Evolutionary conservation across 2,113 vertebrate genomes (phyloP), one percentile per base, ranked within the genome.

Genomic region (Bubo bubo): DNA sequence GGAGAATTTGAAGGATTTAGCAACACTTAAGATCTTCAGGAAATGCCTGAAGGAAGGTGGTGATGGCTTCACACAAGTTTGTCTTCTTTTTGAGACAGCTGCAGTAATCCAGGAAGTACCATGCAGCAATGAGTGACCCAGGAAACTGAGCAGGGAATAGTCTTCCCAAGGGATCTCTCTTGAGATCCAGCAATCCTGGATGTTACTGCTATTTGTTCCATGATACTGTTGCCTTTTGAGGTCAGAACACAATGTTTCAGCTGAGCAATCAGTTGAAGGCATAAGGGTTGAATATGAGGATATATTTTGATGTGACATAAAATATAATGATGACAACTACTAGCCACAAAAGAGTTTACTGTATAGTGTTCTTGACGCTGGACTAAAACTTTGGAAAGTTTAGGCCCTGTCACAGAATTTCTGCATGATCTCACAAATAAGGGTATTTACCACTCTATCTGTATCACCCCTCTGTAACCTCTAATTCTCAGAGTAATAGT

Each of bases 241-340:
- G 35, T 92, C 50, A 60, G 89, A 96, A 93, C 72, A 79, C 73
- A 71, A 81, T 63, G 76, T 93, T 95, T 91, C 68, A 79, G 17
- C 72, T 86, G 19, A 91, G 76, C 37, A 74, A 14, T 66, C 20
- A 35, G 1, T 68, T 91, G 55, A 91, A 84, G 41, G 55, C 15
- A 12, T 64, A 92, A 60, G 11, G n/a, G 43, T 9, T 73, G 55
- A 94, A 59, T 45, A 67, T 63, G 35, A 85, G 14, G 4, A 10
- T 62, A 13, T 85, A 56, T 89, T 95, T 56, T 86, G 66, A 86
- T 75, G 58, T 86, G 88, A 52, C 16, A 74, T 45, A 55, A 85
- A 92, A 85, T 55, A 14, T 30, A 70, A 49, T 18, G 5, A 64
- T 67, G 70, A 68, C 21, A 86, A 19, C 34, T 60, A 53, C 43